These are phyloP conservation scores for Dinomys branickii DNA, from an alignment of 2,113 vertebrate genomes.

Conservation along the genomic window DNA sequence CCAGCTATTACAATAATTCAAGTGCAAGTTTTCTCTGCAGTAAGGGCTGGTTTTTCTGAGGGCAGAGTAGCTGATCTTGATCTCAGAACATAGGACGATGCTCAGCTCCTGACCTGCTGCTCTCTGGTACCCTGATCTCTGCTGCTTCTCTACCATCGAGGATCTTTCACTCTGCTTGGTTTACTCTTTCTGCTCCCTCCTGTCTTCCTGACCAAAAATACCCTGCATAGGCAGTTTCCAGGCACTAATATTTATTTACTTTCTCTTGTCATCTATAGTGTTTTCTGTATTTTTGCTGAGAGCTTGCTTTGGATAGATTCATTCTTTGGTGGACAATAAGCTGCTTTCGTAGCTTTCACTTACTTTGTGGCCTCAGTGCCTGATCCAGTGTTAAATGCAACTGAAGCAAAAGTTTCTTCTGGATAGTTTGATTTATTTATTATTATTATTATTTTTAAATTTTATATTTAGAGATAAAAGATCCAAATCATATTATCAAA, in stretches of 20 bases:
- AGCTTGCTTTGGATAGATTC: neutral
- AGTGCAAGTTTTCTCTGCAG: neutral
- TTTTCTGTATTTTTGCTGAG: neutral
- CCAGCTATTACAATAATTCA: neutral
- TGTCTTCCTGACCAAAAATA: neutral
- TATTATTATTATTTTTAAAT: no score
- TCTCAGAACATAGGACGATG: neutral
- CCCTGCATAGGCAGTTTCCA: neutral
- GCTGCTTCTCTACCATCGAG: neutral
- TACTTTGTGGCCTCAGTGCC: neutral
- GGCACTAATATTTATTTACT: neutral
- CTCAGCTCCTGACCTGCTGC: neutral
- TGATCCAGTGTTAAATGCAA: neutral
- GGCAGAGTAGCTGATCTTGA: neutral
- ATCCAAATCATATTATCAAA: no score
- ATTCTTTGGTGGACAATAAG: neutral
- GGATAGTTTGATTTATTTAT: neutral
- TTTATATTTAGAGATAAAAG: no score
- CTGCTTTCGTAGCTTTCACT: neutral
- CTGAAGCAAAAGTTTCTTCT: neutral
- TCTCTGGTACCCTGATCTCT: neutral
- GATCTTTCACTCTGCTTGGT: neutral
- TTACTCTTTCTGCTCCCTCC: neutral
- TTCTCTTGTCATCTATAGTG: neutral
- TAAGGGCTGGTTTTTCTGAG: neutral